A percentile compares a stretch with the other conserved stretches of the same genome.
These are phyloP conservation scores for Ormyrus labotus DNA, from an alignment of 2,888 invertebrate species.

Conservation along the genomic window DNA sequence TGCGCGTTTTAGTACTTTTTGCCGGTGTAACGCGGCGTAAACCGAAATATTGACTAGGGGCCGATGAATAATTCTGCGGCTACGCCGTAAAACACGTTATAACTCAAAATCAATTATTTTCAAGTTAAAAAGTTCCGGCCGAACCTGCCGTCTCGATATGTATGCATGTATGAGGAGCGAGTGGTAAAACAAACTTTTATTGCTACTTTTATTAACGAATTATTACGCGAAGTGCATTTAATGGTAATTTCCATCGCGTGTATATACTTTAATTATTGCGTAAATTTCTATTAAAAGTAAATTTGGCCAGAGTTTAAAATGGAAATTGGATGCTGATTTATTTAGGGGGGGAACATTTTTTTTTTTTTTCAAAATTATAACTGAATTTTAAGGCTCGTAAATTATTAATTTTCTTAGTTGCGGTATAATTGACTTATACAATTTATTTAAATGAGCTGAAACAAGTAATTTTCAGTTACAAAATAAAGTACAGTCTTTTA, in stretches of 20 bases:
- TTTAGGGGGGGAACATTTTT: no score
- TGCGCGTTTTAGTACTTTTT: constrained; percentile 43
- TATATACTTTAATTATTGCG: constrained; percentile 14
- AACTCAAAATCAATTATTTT: constrained; percentile 52
- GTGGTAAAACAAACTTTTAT: constrained; percentile 35
- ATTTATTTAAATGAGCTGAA: no score
- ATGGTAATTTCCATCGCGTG: constrained; percentile 5
- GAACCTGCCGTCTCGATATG: not conserved
- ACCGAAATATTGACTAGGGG: constrained; percentile 46
- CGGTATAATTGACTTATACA: no score
- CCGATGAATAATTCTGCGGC: constrained; percentile 40
- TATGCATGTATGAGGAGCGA: no score
- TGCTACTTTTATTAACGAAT: constrained; percentile 42
- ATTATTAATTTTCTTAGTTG: no score
- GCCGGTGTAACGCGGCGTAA: constrained; percentile 39
- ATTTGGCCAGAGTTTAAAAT: not conserved
- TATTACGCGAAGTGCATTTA: constrained; percentile 10
- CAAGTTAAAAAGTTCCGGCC: constrained; percentile 21
- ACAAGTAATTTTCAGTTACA: no score
- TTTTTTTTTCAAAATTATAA: no score
- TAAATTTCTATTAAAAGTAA: constrained; percentile 19
- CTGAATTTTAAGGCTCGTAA: no score
- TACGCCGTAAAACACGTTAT: constrained; percentile 33
- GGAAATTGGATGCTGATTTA: no score
- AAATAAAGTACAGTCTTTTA: no score